Base-by-base conservation (phyloP, 2,888 invertebrate species). In the Tigriopus californicus region DNA sequence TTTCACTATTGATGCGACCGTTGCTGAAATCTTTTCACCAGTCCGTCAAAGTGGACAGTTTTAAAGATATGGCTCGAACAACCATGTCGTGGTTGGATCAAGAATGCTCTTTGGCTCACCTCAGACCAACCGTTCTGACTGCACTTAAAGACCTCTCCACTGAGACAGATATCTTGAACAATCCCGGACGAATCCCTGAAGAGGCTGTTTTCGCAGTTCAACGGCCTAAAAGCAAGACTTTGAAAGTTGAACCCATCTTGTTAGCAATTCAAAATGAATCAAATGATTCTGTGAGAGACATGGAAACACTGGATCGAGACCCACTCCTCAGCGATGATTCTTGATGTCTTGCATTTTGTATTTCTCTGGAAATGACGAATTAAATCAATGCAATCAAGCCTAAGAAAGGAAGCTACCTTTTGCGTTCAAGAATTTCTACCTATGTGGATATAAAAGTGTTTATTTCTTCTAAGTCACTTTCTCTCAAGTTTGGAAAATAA, bases 81-180 rank as follows among this genome's bases (percentile, higher is more conserved):
- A 88, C 90, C 62, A 78, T 89, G 68, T 78, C 86, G 62, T 95
- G 95, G 95, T 82, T 91, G 60, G 92, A 95, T 73, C 92, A 94
- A 70, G 90, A 91, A 73, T 95, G 94, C 75, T 90, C 92, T 48
- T 80, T 95, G 64, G 85, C 86, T 65, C 85, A 88, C 75, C 82
- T 95, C 73, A 78, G 95, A 67, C 92, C 92, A 70, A 86, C 94
- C 70, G 91, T 91, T 65, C 77, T 91, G 66, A 90, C 88, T 74
- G 89, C 94, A 54, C 75, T 95, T 66, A 81, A 87, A 67, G 82
- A 85, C 70, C 76, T 95, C 66, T 88, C 90, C 71, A 92, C 88
- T 66, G 83, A 83, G 63, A 95, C 95, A 53, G 91, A 91, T 68
- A 89, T 95, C 67, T 76, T 95, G 66, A 82, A 88, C 49, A 84